Conservation (phyloP, 2,888 invertebrate species). For the Pheosia tremula region DNA sequence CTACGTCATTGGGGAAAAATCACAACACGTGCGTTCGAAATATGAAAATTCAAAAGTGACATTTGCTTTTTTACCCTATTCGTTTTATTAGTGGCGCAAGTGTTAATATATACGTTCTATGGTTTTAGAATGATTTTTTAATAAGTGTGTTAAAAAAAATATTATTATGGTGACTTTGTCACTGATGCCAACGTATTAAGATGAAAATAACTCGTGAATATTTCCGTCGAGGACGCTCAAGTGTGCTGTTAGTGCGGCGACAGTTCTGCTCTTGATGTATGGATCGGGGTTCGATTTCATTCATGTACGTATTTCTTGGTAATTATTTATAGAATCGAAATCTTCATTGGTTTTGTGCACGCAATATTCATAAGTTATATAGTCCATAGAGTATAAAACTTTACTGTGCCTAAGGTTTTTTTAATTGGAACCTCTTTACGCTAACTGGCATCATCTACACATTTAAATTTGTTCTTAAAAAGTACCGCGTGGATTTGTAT, state of each 20-base stretch:
- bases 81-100: constrained; percentile 24
- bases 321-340: neutral
- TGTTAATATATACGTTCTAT: constrained; percentile 13
- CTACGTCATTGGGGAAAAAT: constrained; percentile 11
- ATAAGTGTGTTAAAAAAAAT: constrained; percentile 18
- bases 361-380: too few relatives aligned
- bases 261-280: constrained; percentile 45
- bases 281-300: constrained; percentile 10
- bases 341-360: too few relatives aligned
- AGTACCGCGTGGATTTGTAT: too few relatives aligned
- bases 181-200: constrained; percentile 52
- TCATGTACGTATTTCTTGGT: constrained; percentile 3
- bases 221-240: constrained; percentile 54
- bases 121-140: constrained; percentile 31
- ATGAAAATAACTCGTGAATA: constrained; percentile 57
- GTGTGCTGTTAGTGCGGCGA: constrained; percentile 33
- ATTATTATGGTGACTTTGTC: constrained; percentile 40
- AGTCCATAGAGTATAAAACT: too few relatives aligned
- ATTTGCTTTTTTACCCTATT: constrained; percentile 15
- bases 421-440: too few relatives aligned
- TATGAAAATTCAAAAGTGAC: constrained; percentile 38
- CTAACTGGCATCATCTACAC: too few relatives aligned
- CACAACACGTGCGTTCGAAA: constrained; percentile 40
- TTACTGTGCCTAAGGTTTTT: too few relatives aligned
- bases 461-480: too few relatives aligned